Evolutionary conservation across 2,113 vertebrate species (phyloP).

Genomic region (Phoxinus phoxinus): DNA sequence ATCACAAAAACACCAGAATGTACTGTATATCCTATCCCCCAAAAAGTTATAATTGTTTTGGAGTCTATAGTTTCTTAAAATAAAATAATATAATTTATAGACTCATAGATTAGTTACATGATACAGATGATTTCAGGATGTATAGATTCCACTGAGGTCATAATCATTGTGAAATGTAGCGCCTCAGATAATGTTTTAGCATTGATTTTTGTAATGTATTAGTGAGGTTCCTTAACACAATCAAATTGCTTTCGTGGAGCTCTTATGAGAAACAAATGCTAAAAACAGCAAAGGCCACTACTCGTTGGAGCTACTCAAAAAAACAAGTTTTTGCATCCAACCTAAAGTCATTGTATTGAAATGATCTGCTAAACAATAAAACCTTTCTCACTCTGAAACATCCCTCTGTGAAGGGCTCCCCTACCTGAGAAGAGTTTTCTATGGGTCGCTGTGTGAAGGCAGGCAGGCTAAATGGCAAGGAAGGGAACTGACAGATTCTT

Average conservation of each 20-base stretch:
- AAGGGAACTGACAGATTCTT: constrained; percentile 70
- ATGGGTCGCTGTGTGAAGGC: constrained; percentile 32
- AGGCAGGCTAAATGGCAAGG: constrained; percentile 53
- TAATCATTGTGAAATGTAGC: not conserved
- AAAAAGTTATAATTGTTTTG: not conserved
- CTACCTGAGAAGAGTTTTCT: constrained; percentile 28
- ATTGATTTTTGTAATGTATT: not conserved
- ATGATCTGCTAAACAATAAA: constrained; percentile 7
- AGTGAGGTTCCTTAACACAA: not conserved
- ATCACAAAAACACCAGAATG: not conserved
- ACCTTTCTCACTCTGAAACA: not conserved
- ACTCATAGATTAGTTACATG: not conserved
- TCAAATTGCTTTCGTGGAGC: not conserved
- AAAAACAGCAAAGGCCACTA: not conserved
- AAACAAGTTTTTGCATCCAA: not conserved
- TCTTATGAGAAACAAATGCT: not conserved
- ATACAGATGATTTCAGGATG: not conserved
- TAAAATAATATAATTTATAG: not conserved
- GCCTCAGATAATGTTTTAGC: not conserved
- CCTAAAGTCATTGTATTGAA: not conserved
- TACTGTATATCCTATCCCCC: not conserved
- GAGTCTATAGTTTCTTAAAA: not conserved
- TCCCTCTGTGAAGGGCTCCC: constrained; percentile 19
- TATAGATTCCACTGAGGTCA: not conserved
- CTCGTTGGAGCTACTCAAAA: not conserved